Evolutionary conservation across 2,797 vertebrate genomes (phyloP).

Genomic region (Trematomus bernacchii): DNA sequence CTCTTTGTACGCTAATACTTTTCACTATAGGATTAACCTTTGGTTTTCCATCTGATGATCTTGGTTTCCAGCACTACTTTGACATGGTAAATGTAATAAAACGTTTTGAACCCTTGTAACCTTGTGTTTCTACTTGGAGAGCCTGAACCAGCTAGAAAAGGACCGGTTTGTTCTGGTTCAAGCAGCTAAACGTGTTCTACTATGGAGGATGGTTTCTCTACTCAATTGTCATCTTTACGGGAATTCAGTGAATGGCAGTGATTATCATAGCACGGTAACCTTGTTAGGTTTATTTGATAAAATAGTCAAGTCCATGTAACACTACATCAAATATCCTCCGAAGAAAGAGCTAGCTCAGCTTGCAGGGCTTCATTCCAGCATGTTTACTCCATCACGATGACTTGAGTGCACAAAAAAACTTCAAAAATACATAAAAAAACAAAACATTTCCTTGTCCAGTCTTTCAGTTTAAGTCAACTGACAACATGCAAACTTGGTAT

Average conservation of each 20-base stretch:
- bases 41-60: background rate
- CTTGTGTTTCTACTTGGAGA: slow-evolving; percentile 16
- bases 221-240: background rate
- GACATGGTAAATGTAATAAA: slow-evolving; percentile 8
- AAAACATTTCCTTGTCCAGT: slow-evolving; percentile 34
- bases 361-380: slow-evolving; percentile 31
- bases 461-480: slow-evolving; percentile 39
- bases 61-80: background rate
- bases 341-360: slow-evolving; percentile 19
- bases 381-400: slow-evolving; percentile 30
- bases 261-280: slow-evolving; percentile 19
- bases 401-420: slow-evolving; percentile 28
- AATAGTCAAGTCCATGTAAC: slow-evolving; percentile 9
- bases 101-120: background rate
- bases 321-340: slow-evolving; percentile 23
- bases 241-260: slow-evolving; percentile 33
- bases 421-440: slow-evolving; percentile 59
- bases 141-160: slow-evolving; percentile 6
- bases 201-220: slow-evolving; percentile 38
- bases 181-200: slow-evolving; percentile 58
- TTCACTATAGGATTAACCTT: background rate
- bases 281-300: slow-evolving; percentile 52
- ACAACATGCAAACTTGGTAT: slow-evolving; percentile 22
- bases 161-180: slow-evolving; percentile 48
- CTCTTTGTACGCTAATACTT: slow-evolving; percentile 2